Evolutionary conservation across 2,113 vertebrate species (phyloP), one percentile per base, ranked within the genome.

Genomic region (Hymenochirus boettgeri): DNA sequence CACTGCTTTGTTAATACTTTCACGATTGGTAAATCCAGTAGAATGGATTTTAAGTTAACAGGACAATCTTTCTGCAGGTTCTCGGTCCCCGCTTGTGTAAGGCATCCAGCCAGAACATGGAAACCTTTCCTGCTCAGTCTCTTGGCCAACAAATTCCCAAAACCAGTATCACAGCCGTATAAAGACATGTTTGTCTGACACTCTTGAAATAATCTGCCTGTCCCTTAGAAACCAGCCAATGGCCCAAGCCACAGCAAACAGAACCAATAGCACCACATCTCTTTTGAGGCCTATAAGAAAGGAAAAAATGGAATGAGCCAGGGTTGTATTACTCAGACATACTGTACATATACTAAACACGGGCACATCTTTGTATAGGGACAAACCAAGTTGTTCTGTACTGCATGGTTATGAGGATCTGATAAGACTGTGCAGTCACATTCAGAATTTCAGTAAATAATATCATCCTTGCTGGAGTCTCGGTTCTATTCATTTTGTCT

Each of bases 91-190:
- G 84, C 81, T 47, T 89, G 85, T 1, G 93, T 94, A 55, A 97
- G 83, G 71, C 95, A 98, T 3, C 87, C 85, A 0, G 95, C 94
- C 71, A 98, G 79, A 60, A 98, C 94, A 0, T 50, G 82, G 78
- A 93, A 95, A 37, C 93, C 95, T n/a, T 74, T 80, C 1, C 83
- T 82, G 74, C 92, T 91, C 2, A 98, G 85, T n/a, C 78, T 78
- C 69, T 83, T 89, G 3, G 93, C 94, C 71, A 97, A 81, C 65
- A 95, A 78, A 76, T 88, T 83, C 25, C 95, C 92, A 0, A 96
- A 97, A 1, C 83, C 80, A 0, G 85, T 67, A 75, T 89, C 85
- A 15, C 84, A 87, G 42, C 86, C 88, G 1, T 57, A 89, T 80
- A 50, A 86, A 80, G 7, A 88, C 81, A 10, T 81, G 78, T 66